Percentiles rank a stretch among this genome's conserved stretches.
Evolutionary conservation across 2,113 vertebrate species (phyloP).

Genomic region (Pseudorasbora parva): DNA sequence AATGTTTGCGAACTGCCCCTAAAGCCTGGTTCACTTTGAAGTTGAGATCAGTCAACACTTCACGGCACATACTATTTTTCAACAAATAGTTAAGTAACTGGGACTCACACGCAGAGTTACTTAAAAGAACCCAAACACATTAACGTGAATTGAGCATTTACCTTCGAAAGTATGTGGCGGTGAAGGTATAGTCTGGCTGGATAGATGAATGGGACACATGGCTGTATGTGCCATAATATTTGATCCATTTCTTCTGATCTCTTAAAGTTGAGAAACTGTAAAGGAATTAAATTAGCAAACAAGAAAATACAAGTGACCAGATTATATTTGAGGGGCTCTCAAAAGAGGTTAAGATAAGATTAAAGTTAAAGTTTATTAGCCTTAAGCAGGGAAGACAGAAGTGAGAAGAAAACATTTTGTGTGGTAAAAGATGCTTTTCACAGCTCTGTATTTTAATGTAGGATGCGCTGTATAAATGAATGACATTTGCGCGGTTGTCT

Average conservation of each 20-base stretch:
- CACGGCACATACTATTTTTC: constrained; percentile 50
- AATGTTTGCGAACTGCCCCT: constrained; percentile 50
- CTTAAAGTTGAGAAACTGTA: neutral
- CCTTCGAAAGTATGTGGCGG: neutral
- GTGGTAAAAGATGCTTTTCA: constrained; percentile 17
- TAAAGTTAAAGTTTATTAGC: too few relatives aligned
- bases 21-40: constrained; percentile 59
- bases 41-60: constrained; percentile 58
- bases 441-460: constrained; percentile 31
- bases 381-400: constrained; percentile 42
- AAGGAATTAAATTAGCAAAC: neutral
- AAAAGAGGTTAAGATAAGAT: neutral
- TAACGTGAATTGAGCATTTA: constrained; percentile 33
- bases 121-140: constrained; percentile 48
- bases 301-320: neutral
- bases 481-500: constrained; percentile 51
- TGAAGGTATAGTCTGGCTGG: neutral
- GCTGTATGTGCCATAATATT: neutral
- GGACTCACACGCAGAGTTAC: constrained; percentile 46
- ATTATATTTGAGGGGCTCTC: neutral
- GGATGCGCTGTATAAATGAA: constrained; percentile 35
- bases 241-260: neutral
- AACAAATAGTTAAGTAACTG: constrained; percentile 55
- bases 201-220: neutral
- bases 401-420: neutral